These are phyloP conservation scores for Pluvialis apricaria DNA, from an alignment of 2,113 vertebrate genomes.

Conservation along the genomic window DNA sequence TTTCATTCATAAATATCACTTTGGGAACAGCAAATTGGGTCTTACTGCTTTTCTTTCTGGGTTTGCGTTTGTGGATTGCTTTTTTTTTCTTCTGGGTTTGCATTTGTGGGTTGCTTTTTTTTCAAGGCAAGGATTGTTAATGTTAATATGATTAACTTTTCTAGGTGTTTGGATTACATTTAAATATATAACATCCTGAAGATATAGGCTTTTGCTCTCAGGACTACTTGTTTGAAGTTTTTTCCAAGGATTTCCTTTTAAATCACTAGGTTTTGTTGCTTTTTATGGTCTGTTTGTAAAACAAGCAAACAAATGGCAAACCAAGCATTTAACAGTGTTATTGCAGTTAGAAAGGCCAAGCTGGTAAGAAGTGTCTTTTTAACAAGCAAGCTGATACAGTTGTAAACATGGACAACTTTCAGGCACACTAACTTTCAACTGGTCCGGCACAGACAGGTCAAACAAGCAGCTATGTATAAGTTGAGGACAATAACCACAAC, in stretches of 20 bases:
- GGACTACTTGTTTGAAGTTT: accelerated
- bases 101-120: neutral
- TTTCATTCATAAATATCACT: neutral
- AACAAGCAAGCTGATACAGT: neutral
- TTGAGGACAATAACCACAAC: neutral
- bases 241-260: neutral
- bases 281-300: neutral
- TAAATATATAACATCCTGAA: neutral
- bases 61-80: no score
- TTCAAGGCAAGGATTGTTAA: neutral
- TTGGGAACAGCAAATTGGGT: neutral
- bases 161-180: neutral
- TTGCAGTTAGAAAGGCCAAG: neutral
- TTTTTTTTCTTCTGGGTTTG: neutral
- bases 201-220: neutral
- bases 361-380: neutral
- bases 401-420: neutral
- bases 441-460: neutral
- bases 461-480: neutral
- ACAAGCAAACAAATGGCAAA: neutral
- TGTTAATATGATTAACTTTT: neutral
- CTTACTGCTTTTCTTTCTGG: neutral
- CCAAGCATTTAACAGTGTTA: neutral
- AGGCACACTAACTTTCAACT: neutral
- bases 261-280: neutral